Evolutionary conservation across 1,140 invertebrate genomes (phyloP).

Genomic region (Sesamia nonagrioides): DNA sequence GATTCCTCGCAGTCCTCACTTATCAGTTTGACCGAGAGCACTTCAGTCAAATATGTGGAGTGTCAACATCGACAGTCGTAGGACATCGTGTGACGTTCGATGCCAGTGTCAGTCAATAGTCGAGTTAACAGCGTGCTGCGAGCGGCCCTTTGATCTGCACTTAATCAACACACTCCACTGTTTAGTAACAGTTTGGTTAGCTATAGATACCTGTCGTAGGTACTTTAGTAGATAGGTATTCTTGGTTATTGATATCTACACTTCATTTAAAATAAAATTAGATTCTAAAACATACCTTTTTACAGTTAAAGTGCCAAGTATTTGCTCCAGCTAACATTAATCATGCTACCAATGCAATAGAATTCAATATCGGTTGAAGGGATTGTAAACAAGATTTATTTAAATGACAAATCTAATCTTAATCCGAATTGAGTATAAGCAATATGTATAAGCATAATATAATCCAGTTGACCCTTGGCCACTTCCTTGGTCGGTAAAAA

Average conservation of each 20-base stretch:
- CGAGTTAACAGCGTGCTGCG: conserved; percentile 25
- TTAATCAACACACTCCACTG: conserved; percentile 36
- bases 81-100: conserved; percentile 39
- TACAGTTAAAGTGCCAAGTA: too few species aligned
- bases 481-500: too few species aligned
- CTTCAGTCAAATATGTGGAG: conserved; percentile 34
- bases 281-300: too few species aligned
- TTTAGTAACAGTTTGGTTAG: conserved; percentile 4
- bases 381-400: too few species aligned
- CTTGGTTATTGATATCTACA: neutral
- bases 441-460: too few species aligned
- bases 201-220: neutral
- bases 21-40: conserved; percentile 13
- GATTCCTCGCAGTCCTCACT: conserved; percentile 25
- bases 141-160: conserved; percentile 42
- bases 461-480: too few species aligned
- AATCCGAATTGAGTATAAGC: too few species aligned
- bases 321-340: too few species aligned
- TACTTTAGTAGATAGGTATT: neutral
- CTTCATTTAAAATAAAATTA: neutral
- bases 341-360: too few species aligned
- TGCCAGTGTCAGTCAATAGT: conserved; percentile 37
- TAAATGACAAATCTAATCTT: too few species aligned
- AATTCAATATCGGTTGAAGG: too few species aligned
- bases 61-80: conserved; percentile 15